Evolutionary conservation across 2,888 invertebrate species (phyloP), one percentile per base, ranked within the genome.

Genomic region (Agonum fuliginosum): DNA sequence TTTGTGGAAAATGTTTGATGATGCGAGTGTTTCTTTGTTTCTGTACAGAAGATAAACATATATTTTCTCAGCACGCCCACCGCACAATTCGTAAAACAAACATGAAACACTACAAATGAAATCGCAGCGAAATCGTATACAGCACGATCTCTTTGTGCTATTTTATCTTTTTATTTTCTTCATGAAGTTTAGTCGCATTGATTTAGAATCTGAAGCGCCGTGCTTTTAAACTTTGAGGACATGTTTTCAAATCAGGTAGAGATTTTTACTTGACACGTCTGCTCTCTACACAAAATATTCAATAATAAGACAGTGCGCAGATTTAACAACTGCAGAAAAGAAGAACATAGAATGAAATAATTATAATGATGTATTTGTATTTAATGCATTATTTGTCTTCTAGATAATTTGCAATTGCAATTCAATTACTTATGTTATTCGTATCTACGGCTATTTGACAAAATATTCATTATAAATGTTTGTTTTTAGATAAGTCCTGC

Each of bases 81-180:
- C 51, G 22, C 51, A 51, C 71, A 72, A 73, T 73, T 37, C 73
- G 22, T 73, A 58, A 58, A 73, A 51, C 73, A 73, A 73, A 73
- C 54, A 73, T 48, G 30, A 30, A 62, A 62, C 17, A 46, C 46
- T 12, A 14, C 58, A 30, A 62, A 62, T 14, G 19, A 62, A 62
- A 62, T 62, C 58, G 27, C 27, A 17, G 8, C 17, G 17, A 27
- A 62, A 30, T 54, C 54, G 54, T 54, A 54, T 4, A 54, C 24
- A 54, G 54, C 54, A 24, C 54, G 54, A 54, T 24, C 54, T 54
- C 54, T 54, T 54, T 54, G 54, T 54, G 24, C 10, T 22, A 54
- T 24, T 54, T 54, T 54, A 54, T 62, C 30, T 30, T 34, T 62
- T 62, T 30, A 62, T 62, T 62, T 30, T 62, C 0, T 27, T 30